Base-by-base conservation (phyloP, 2,888 invertebrate genomes). In the Drosophila melanocephala region DNA sequence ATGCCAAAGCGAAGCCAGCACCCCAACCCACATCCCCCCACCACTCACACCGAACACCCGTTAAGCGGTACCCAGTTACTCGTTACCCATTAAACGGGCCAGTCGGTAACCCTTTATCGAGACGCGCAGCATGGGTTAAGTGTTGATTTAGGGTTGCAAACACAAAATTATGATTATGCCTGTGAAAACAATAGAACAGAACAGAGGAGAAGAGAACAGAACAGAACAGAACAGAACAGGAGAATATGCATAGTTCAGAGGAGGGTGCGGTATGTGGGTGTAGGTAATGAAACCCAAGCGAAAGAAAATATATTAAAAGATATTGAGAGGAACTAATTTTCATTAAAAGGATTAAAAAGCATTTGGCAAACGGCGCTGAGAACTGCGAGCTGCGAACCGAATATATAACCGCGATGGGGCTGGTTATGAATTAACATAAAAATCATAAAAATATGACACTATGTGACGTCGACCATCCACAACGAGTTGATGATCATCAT, bases 311-410 rank as follows among this genome's bases (percentile, higher is more conserved):
- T 92, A 91, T 91, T 92, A 92, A 92, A 91, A 90, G 90, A 86
- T 90, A 91, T 88, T 91, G 91, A 90, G 91, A 88, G 89, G 87
- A 91, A 90, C 90, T 90, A 92, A 92, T 92, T 92, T 91, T 91
- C 91, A 92, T 92, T 92, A 92, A 93, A 92, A 89, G 92, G 92
- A 92, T 93, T 92, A 92, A 91, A 92, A 92, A 91, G 87, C 84
- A 88, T 87, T 77, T 83, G 79, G 81, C 76, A 65, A 62, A 39
- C 47, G 50, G 57, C 56, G 66, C 64, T 59, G n/a, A 35, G 47
- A n/a, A 56, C 60, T 32, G 39, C 30, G 51, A 33, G 44, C 64
- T 12, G 59, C 37, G 39, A 55, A 44, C 55, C 28, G 47, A 44
- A 61, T 30, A 42, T 57, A 57, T 19, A 76, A 69, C 74, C 64